Evolutionary conservation across 2,113 vertebrate genomes (phyloP), one percentile per base, ranked within the genome.

Genomic region (Barnardius zonarius): DNA sequence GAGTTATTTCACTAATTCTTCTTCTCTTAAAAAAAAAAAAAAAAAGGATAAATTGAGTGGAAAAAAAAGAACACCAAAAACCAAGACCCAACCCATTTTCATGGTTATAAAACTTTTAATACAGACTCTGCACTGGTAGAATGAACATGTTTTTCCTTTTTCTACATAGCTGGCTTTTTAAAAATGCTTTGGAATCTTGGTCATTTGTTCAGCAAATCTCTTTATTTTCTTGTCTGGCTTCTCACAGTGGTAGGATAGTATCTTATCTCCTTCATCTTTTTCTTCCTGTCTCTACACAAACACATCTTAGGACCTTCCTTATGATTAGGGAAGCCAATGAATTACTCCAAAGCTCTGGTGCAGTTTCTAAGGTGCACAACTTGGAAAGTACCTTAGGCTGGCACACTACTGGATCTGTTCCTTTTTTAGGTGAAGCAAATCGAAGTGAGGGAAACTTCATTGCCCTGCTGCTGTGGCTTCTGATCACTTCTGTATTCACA

Each of bases 351-450:
- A n/a, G 13, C 39, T 51, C 27, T 59, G 39, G 27, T 68, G 20
- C n/a, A 64, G n/a, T 63, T 94, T 92, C 77, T 33, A 80, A 72
- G 7, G 33, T 35, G 18, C 8, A 68, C 13, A 67, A 16, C 44
- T 95, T 54, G 66, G 44, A 77, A 90, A 89, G 27, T 46, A 27
- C 67, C 74, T 77, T 64, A 79, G 62, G 68, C 44, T 79, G 81
- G n/a, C 17, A 70, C 4, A 3, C 22, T 49, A 24, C 5, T 76
- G 51, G 31, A 51, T 92, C 63, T 85, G 23, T 43, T 85, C 25
- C 46, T 16, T 95, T 95, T 83, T 48, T 75, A 82, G 88, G 83
- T 63, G 66, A 95, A 83, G 67, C 12, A 86, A 91, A 91, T 70
- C 77, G 72, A 92, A 73, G 55, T 48, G 52, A 92, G 44, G 49